These are phyloP conservation scores for Poeciliopsis turrubarensis DNA, from an alignment of 2,113 vertebrate species.

Conservation along the genomic window DNA sequence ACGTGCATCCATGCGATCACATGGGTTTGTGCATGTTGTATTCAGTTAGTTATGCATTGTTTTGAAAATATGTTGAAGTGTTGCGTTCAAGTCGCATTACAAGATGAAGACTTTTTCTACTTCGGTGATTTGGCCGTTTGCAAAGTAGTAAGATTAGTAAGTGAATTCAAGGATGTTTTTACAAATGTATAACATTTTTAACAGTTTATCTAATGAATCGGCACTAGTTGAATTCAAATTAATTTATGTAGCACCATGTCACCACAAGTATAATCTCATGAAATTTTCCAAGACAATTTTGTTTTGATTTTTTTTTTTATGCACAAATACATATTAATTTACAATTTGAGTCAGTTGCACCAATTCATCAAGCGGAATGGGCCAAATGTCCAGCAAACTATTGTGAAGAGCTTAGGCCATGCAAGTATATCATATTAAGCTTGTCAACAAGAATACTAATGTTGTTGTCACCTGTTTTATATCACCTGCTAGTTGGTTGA, in stretches of 20 bases:
- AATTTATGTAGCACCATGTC: no score
- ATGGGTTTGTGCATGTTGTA: background rate
- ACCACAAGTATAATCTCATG: no score
- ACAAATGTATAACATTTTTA: no score
- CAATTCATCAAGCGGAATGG: background rate
- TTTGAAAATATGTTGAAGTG: background rate
- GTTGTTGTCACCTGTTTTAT: no score
- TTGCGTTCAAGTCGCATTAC: constrained; percentile 23
- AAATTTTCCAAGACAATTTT: no score
- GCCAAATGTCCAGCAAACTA: background rate
- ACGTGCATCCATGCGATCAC: background rate
- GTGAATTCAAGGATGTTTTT: background rate
- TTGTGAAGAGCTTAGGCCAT: background rate
- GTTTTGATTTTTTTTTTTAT: no score
- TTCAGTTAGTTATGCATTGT: background rate
- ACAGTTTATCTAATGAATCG: no score
- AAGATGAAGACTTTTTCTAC: background rate
- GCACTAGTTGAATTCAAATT: no score
- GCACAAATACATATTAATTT: no score
- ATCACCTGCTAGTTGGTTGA: no score
- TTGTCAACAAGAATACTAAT: no score
- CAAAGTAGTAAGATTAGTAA: background rate
- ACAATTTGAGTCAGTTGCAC: background rate
- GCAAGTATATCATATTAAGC: no score
- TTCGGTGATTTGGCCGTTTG: background rate